Conservation (phyloP, 1,140 invertebrate genomes). For the Drusus annulatus region DNA sequence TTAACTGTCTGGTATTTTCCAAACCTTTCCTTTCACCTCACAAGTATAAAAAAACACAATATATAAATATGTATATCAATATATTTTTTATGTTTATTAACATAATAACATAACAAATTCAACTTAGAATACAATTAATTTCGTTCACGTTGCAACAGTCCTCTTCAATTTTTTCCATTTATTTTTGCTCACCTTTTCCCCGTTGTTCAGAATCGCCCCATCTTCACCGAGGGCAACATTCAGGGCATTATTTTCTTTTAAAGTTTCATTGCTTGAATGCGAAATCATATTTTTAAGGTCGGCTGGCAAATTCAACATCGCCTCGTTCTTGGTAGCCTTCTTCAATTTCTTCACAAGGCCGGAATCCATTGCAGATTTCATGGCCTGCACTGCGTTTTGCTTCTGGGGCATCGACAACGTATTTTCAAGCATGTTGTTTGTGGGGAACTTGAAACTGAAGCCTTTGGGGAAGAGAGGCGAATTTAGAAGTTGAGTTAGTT, state of each 20-base stretch:
- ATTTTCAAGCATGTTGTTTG: conserved; percentile 65
- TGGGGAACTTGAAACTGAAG: conserved; percentile 80
- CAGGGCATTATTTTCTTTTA: neutral
- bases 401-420: conserved; percentile 25
- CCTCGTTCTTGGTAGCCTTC: conserved; percentile 66
- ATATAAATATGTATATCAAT: neutral
- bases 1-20: too few species aligned
- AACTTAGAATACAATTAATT: too few species aligned
- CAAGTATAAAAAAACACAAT: neutral
- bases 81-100: neutral
- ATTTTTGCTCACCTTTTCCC: conserved; percentile 59
- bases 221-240: neutral
- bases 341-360: conserved; percentile 66
- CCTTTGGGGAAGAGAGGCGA: conserved; percentile 78
- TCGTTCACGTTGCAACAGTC: neutral
- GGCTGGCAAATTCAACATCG: conserved; percentile 64
- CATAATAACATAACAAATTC: too few species aligned
- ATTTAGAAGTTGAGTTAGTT: conserved; percentile 73
- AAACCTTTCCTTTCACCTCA: too few species aligned
- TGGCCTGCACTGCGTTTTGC: conserved; percentile 71
- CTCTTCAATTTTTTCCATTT: conserved; percentile 56
- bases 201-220: neutral
- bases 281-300: conserved; percentile 50
- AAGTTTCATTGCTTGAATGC: neutral
- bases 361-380: conserved; percentile 71